Evolutionary conservation across 2,113 vertebrate species (phyloP).

Genomic region (Hiodon alosoides): DNA sequence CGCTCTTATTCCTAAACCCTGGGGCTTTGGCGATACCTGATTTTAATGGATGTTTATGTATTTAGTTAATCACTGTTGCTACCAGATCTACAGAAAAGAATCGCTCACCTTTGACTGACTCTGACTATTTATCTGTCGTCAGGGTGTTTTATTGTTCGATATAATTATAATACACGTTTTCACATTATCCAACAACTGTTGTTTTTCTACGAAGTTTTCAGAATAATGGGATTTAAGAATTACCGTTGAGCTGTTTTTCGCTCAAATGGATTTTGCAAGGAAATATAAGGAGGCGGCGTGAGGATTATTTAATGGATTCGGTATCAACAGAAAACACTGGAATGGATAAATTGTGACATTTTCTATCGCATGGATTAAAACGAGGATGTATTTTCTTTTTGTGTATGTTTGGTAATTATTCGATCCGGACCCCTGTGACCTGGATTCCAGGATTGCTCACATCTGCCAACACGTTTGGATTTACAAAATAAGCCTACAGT

Average conservation of each 20-base stretch:
- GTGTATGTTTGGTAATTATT: conserved; percentile 45
- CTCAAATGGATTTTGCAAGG: conserved; percentile 32
- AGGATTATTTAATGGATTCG: conserved; percentile 55
- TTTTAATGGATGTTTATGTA: not conserved
- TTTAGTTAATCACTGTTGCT: not conserved
- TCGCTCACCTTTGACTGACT: conserved; percentile 7
- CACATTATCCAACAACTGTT: not conserved
- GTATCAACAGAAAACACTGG: conserved; percentile 44
- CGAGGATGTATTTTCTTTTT: conserved; percentile 45
- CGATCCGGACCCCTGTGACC: conserved; percentile 54
- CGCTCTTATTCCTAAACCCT: not conserved
- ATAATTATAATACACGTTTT: not conserved
- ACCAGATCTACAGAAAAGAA: not conserved
- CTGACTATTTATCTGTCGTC: not conserved
- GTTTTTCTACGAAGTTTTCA: not conserved
- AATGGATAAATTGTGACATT: conserved; percentile 46
- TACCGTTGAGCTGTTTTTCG: not conserved
- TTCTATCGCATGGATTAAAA: conserved; percentile 42
- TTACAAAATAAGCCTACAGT: conserved; percentile 43
- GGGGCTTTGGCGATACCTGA: not conserved
- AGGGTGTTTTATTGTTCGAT: not conserved
- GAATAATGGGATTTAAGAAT: not conserved
- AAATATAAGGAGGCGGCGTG: conserved; percentile 27
- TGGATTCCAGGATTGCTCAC: conserved; percentile 51
- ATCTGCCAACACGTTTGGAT: conserved; percentile 52